Evolutionary conservation across 2,888 invertebrate genomes (phyloP), one percentile per base, ranked within the genome.

Genomic region (Agrochola lychnidis): DNA sequence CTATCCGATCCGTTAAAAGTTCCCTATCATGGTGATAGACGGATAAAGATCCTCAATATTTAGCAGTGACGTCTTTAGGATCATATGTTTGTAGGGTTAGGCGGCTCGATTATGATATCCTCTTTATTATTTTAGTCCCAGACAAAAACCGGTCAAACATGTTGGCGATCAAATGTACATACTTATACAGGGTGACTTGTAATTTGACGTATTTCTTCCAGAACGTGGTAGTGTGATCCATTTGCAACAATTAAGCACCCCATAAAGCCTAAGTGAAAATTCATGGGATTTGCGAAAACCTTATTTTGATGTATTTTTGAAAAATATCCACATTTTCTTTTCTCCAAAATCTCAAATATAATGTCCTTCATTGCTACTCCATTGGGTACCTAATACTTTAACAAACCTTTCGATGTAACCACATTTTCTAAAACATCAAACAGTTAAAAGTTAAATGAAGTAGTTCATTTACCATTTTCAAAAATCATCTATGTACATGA

Each of bases 61-160:
- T 61, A 51, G 16, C 36, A 69, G 14, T 25, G 63, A 69, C 63
- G 19, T 78, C 36, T 69, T 68, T 42, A 63, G 14, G 1, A 45
- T 25, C n/a, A 42, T 25, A 56, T 56, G 40, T 78, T 66, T 63
- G 63, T 66, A 67, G 56, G 70, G 53, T 63, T 4, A 79, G 59
- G 22, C 56, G 42, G 9, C 56, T 74, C 74, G 67, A 71, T 74
- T 74, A 69, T 64, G 63, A 74, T 80, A 79, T 81, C 42, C 6
- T 51, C 67, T 76, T 81, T 76, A 68, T 82, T 82, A 64, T 74
- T 83, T 66, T 82, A 86, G 76, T 69, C 62, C 30, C 42, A 67
- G 30, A 79, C 71, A 72, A 73, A 66, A 76, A 85, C 76, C 66
- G 70, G 67, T 70, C 69, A 72, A 36, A 68, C 48, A 64, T 73